Base-by-base conservation (phyloP, 2,113 vertebrate species). In the Galbula dea region DNA sequence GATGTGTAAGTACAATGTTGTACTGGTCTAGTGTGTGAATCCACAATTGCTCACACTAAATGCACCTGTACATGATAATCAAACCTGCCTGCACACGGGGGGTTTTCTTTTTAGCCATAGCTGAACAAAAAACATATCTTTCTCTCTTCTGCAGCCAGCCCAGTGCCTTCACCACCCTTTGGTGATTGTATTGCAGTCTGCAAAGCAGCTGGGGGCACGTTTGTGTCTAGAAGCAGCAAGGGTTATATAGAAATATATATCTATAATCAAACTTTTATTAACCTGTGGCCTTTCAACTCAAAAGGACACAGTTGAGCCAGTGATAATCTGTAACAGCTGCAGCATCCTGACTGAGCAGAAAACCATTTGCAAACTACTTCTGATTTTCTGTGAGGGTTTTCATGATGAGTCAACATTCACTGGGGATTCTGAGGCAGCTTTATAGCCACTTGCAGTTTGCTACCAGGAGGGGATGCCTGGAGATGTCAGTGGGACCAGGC, bases 241-340 rank as follows among this genome's bases (percentile, higher is more conserved):
- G 78, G 32, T 93, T 79, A 76, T 79, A 87, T 41, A 94, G 66
- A 85, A 85, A 94, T 85, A 89, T 7, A 86, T 71, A 43, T 73
- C 68, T 74, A 19, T 82, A 87, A 95, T 92, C 75, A 91, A 91
- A 85, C 52, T 91, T 95, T 76, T 87, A 85, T 90, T 89, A 96
- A 94, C 81, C 74, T 7, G 0, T 69, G 63, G 52, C 81, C 86
- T 89, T 73, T 84, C 89, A 76, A 63, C 63, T 87, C 74, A 73
- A 69, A 82, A 89, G 72, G 37, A 63, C 81, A 76, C 0, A 0
- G 75, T 34, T 0, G 2, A 72, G 86, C 34, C 62, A 49, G 52
- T 11, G 49, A 15, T 34, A 69, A 72, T 89, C 86, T 88, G 55
- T 71, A 69, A 86, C 0, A 0, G 23, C 66, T 81, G 45, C 74